phyloP scores from a whole-genome alignment of 1,140 invertebrate species.

The Anagrus nilaparvatae region DNA sequence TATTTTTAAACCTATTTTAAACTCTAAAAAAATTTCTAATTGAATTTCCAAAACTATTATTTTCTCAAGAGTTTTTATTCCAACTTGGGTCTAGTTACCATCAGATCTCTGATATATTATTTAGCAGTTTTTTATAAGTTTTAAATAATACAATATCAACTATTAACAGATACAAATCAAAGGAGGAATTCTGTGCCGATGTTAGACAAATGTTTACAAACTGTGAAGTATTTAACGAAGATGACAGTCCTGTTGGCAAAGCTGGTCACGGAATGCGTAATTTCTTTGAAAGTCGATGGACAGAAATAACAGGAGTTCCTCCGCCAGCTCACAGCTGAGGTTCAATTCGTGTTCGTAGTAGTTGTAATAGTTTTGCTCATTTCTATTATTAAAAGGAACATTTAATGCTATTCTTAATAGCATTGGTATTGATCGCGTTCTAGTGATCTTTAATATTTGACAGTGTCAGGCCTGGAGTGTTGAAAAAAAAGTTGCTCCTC shows the following conservation, averaged over 20 bases:
- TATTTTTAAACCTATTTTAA: too few species aligned
- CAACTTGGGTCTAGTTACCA: too few species aligned
- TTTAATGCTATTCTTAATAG: slow-evolving; percentile 5
- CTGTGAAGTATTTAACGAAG: slow-evolving; percentile 96
- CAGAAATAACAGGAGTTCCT: slow-evolving; percentile 45
- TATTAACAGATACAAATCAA: slow-evolving; percentile 64
- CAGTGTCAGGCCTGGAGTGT: too few species aligned
- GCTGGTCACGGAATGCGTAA: slow-evolving; percentile 84
- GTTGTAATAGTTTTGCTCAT: slow-evolving; percentile 41
- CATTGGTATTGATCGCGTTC: slow-evolving; percentile 23
- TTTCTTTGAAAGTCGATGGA: slow-evolving; percentile 85
- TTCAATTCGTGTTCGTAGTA: slow-evolving; percentile 39
- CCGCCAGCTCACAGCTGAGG: slow-evolving; percentile 38
- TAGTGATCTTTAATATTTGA: slow-evolving; percentile 18
- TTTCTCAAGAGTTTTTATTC: background rate
- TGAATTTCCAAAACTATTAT: slow-evolving; percentile 10
- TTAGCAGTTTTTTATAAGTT: slow-evolving; percentile 18
- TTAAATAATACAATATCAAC: slow-evolving; percentile 5
- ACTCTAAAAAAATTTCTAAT: too few species aligned
- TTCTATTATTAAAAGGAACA: slow-evolving; percentile 35
- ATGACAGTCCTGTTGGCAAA: slow-evolving; percentile 90
- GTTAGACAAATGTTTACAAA: slow-evolving; percentile 91
- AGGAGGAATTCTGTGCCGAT: slow-evolving; percentile 83
- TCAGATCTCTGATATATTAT: slow-evolving; percentile 5
- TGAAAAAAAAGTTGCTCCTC: too few species aligned